phyloP scores from a whole-genome alignment of 2,888 invertebrate species.

The Gandaritis pyraliata region DNA sequence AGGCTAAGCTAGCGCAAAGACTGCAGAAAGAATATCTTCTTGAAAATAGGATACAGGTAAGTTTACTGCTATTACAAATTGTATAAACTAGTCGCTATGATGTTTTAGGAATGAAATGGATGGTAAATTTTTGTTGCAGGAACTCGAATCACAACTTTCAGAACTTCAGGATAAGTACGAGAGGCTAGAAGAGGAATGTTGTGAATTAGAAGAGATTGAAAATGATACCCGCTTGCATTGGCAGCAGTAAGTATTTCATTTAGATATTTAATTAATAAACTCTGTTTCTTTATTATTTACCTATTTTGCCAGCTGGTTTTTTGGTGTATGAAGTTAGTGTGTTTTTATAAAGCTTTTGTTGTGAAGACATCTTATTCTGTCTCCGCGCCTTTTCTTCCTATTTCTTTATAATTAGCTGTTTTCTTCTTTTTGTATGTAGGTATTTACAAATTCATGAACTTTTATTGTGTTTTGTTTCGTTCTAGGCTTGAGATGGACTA shows the following conservation, averaged over 20 bases:
- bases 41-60: constrained; percentile 79
- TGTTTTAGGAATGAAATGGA: no score
- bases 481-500: constrained; percentile 85
- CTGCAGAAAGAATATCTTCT: constrained; percentile 85
- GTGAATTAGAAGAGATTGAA: constrained; percentile 90
- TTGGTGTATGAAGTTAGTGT: no score
- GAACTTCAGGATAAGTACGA: constrained; percentile 86
- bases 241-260: constrained; percentile 76
- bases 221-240: constrained; percentile 88
- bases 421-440: no score
- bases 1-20: constrained; percentile 85
- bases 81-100: no score
- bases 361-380: no score
- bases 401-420: no score
- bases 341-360: no score
- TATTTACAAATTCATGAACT: no score
- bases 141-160: constrained; percentile 81
- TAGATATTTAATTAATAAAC: background rate
- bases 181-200: constrained; percentile 88
- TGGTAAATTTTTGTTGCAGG: constrained; percentile 53
- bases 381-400: no score
- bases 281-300: background rate
- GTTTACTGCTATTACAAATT: background rate
- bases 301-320: background rate
- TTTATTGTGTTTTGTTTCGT: constrained; percentile 2